Evolutionary conservation across 2,797 vertebrate species (phyloP).

Genomic region (Meda fulgida): DNA sequence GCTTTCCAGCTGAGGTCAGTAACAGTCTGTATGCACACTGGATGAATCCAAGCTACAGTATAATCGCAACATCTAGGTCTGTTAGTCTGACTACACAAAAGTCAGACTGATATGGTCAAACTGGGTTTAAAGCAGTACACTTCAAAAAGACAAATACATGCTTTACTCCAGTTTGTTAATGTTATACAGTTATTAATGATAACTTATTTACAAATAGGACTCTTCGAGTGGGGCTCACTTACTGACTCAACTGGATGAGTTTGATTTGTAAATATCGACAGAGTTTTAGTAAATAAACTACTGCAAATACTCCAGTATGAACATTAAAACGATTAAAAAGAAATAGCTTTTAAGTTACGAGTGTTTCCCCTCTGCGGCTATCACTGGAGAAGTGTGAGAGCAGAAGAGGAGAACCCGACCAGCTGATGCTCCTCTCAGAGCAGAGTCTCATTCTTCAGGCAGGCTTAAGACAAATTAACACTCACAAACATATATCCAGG

Average conservation of each 20-base stretch:
- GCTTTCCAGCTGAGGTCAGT: not conserved
- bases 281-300: not conserved
- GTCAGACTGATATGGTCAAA: not conserved
- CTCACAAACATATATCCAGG: constrained; percentile 20
- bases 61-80: not conserved
- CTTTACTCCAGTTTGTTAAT: not conserved
- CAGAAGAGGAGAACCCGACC: not conserved
- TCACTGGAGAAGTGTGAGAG: not conserved
- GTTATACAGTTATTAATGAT: not conserved
- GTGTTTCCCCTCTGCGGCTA: not conserved
- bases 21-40: not conserved
- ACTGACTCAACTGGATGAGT: not conserved
- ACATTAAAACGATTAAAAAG: not conserved
- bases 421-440: not conserved
- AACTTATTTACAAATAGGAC: not conserved
- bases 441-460: not conserved
- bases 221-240: not conserved
- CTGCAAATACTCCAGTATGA: not conserved
- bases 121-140: not conserved
- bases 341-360: not conserved
- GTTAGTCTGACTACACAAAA: not conserved
- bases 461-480: constrained; percentile 18
- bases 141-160: not conserved
- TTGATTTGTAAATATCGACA: not conserved
- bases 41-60: not conserved